phyloP scores from a whole-genome alignment of 2,113 vertebrate genomes.

The Anser brachyrhynchus region DNA sequence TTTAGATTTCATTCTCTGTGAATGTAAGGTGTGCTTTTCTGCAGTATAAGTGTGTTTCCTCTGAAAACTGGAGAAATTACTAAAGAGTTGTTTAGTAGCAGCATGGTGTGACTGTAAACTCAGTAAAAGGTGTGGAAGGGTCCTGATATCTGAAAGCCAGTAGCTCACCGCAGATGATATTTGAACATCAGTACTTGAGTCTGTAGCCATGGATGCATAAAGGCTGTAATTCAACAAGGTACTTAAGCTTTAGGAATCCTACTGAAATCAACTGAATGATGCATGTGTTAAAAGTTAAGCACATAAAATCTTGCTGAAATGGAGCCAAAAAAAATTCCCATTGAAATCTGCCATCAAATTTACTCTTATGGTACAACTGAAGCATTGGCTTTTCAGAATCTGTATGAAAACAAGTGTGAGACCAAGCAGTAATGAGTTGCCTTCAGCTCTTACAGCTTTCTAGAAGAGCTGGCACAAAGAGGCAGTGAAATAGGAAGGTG shows the following conservation, averaged over 20 bases:
- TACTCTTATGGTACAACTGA: not conserved
- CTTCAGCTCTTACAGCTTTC: not conserved
- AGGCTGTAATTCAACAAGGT: constrained; percentile 44
- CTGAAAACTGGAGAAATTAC: not conserved
- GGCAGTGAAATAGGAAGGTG: not conserved
- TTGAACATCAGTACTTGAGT: not conserved
- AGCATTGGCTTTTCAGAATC: not conserved
- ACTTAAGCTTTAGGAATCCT: constrained; percentile 13
- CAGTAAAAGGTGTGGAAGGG: not conserved
- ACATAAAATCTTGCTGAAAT: not conserved
- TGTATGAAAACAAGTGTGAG: not conserved
- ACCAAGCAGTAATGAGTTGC: rapidly evolving
- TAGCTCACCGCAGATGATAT: not conserved
- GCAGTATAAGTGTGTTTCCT: not conserved
- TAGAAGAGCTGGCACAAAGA: not conserved
- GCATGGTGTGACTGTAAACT: not conserved
- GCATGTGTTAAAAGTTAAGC: not conserved
- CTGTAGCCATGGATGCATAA: not conserved
- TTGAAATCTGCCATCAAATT: not conserved
- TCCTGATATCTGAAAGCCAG: not conserved
- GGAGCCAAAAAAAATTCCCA: not conserved
- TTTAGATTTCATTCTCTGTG: not conserved
- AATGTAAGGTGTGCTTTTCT: rapidly evolving
- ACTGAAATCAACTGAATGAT: constrained; percentile 27
- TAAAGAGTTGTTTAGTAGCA: not conserved